Evolutionary conservation across 2,888 invertebrate species (phyloP), one percentile per base, ranked within the genome.

Genomic region (Tinea pellionella): DNA sequence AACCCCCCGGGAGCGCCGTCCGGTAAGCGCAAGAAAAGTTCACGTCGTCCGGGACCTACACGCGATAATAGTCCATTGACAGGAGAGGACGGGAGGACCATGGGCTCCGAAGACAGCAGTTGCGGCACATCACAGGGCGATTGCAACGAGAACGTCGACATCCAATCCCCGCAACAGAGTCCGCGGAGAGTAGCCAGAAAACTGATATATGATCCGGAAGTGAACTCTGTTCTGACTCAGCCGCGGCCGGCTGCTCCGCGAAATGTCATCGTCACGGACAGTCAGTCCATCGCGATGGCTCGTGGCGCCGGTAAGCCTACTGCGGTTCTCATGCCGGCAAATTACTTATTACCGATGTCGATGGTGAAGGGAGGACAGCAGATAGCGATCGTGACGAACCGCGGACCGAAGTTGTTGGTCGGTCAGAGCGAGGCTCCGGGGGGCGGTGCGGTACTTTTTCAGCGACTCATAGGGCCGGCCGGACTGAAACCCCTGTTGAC

Each of bases 21-120:
- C 51, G 89, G 16, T 16, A 47, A 90, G 0, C 92, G 93, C 63
- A 89, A 93, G 51, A 91, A 93, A 67, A 90, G 92, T 61, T 88
- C 90, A 43, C 88, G 90, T 15, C 90, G 92, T 65, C 88, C 91
- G 18, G 82, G 85, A 9, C 72, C 72, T 18, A 80, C 77, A 70
- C 89, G 82, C 0, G 92, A 91, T 59, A 74, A 89, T 67, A 91
- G 91, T 67, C 91, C 89, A 32, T 9, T n/a, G 11, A 74, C 88
- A n/a, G 86, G 90, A 9, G 93, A 93, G 55, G 93, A 93, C 6
- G 89, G 91, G 13, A 80, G 90, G 37, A 93, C 93, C 0, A 90
- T 93, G 85, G 93, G 93, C 1, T 93, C 93, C 62, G 93, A 93
- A 73, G 93, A 93, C 68, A 93, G 93, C 67, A 93, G 93, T 11